phyloP scores from a whole-genome alignment of 2,113 vertebrate species.

The Pseudolaguvia tuberculata region DNA sequence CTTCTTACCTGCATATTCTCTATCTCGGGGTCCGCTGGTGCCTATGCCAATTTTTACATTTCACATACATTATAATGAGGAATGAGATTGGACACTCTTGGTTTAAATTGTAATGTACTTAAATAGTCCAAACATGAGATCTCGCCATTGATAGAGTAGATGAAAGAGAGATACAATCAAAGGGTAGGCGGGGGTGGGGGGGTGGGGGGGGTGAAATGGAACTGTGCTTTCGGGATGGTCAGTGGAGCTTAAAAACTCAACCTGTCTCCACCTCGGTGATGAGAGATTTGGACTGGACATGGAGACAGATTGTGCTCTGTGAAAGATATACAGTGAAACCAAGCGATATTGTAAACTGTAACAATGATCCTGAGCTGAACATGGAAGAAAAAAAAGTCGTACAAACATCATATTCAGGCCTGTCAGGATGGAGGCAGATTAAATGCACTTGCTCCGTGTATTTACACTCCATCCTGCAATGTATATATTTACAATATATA shows the following conservation, averaged over 20 bases:
- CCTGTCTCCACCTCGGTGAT: slow-evolving; percentile 43
- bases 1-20: too few relatives aligned
- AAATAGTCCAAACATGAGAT: too few relatives aligned
- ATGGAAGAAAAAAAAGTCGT: neutral
- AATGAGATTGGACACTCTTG: too few relatives aligned
- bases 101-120: too few relatives aligned
- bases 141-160: neutral
- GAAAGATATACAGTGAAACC: neutral
- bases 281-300: slow-evolving; percentile 28
- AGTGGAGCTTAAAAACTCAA: slow-evolving; percentile 49
- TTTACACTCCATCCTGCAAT: slow-evolving; percentile 22
- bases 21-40: too few relatives aligned
- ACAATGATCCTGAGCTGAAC: slow-evolving; percentile 3
- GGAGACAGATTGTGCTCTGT: slow-evolving; percentile 35
- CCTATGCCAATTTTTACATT: too few relatives aligned
- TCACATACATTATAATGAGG: too few relatives aligned
- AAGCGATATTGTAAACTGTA: slow-evolving; percentile 9
- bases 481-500: neutral
- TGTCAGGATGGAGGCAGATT: slow-evolving; percentile 10
- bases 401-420: neutral
- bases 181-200: too few relatives aligned
- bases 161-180: slow-evolving; percentile 16
- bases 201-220: neutral
- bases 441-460: slow-evolving; percentile 1
- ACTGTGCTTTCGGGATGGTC: slow-evolving; percentile 23